These are phyloP conservation scores for Neodiprion pinetum DNA, from an alignment of 1,140 invertebrate genomes.

Conservation along the genomic window DNA sequence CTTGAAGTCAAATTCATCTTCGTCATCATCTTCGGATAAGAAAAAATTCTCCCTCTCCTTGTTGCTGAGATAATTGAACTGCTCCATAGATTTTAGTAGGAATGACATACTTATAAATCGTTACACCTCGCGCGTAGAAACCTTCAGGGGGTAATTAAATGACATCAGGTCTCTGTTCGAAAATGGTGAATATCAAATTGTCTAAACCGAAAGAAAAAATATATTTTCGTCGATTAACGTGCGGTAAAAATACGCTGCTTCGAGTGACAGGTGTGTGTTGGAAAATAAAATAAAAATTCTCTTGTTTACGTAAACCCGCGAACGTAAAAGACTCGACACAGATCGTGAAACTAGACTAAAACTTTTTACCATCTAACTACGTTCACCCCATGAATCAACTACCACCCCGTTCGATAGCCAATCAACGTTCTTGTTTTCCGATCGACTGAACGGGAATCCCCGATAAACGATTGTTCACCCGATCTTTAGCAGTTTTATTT, in stretches of 20 bases:
- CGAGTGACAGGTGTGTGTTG: neutral
- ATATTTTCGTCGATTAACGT: no score
- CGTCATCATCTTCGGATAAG: conserved; percentile 37
- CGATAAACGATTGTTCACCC: no score
- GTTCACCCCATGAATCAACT: no score
- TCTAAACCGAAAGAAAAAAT: neutral
- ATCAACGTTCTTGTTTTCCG: neutral
- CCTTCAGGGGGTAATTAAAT: neutral
- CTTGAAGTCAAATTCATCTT: conserved; percentile 55
- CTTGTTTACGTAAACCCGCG: neutral
- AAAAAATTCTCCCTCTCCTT: conserved; percentile 37
- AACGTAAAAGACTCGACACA: neutral
- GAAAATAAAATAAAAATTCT: neutral
- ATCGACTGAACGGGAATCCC: no score
- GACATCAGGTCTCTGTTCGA: neutral
- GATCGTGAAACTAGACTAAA: neutral
- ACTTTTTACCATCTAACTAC: neutral
- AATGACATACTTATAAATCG: conserved; percentile 36
- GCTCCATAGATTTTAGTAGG: conserved; percentile 26
- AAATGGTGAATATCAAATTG: conserved; percentile 11
- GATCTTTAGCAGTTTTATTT: no score
- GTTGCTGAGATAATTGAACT: conserved; percentile 40
- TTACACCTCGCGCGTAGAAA: neutral
- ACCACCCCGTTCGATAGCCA: neutral
- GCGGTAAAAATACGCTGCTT: neutral